A percentile compares a stretch with the other conserved stretches of the same genome.
Evolutionary conservation across 2,888 invertebrate species (phyloP).

Genomic region (Patella depressa): DNA sequence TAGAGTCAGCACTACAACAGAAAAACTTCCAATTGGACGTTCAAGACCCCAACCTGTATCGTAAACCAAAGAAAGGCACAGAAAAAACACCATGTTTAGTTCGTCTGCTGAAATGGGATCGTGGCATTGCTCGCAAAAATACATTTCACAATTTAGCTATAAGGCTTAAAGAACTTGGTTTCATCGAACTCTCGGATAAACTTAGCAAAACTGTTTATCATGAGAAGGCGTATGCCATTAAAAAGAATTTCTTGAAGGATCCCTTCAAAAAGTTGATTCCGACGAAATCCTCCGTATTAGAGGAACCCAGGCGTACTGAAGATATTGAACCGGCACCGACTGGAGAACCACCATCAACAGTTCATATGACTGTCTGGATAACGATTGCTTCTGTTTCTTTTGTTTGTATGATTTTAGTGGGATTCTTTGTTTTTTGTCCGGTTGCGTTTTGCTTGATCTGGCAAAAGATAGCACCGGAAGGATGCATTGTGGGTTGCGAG

Average conservation of each 20-base stretch:
- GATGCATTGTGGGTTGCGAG: constrained; percentile 11
- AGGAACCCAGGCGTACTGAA: constrained; percentile 6
- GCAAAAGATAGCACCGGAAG: constrained; percentile 26
- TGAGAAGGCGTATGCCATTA: constrained; percentile 50
- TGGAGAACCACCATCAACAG: neutral
- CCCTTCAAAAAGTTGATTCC: constrained; percentile 48
- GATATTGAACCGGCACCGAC: neutral
- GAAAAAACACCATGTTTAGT: constrained; percentile 44
- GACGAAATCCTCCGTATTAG: constrained; percentile 44
- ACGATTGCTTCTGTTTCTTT: constrained; percentile 12
- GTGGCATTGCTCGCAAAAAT: constrained; percentile 47
- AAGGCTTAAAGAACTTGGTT: constrained; percentile 56
- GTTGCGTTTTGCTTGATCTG: constrained; percentile 1
- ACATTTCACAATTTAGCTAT: constrained; percentile 58
- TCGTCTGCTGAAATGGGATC: constrained; percentile 53
- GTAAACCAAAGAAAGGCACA: constrained; percentile 31
- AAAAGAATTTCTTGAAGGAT: constrained; percentile 44
- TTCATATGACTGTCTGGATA: constrained; percentile 18
- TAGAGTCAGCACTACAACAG: constrained; percentile 48
- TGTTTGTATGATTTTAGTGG: constrained; percentile 13
- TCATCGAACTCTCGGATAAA: constrained; percentile 49
- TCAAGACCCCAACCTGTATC: constrained; percentile 15
- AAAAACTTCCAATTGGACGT: constrained; percentile 36
- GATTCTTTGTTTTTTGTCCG: constrained; percentile 14
- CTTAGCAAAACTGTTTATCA: constrained; percentile 52